A percentile compares a stretch with the other conserved stretches of the same genome.
Conservation (phyloP, 2,797 vertebrate genomes). For the Lateolabrax maculatus region DNA sequence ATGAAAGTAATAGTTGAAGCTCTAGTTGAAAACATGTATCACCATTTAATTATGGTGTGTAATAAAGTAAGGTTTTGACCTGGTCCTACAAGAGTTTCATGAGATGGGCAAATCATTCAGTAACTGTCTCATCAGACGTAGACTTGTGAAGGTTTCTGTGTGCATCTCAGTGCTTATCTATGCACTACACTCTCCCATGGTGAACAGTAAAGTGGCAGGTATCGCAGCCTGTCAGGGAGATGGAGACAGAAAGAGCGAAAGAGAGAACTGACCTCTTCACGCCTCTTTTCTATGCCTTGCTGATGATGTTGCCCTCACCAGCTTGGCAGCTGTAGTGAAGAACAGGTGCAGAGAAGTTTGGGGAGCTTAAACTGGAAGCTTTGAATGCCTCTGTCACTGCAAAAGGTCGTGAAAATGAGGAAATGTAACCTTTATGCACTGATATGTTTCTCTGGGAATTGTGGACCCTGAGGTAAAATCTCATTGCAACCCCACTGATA, state of each 20-base stretch:
- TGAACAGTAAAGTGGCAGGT: conserved; percentile 53
- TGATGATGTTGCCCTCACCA: conserved; percentile 29
- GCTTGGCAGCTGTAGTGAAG: conserved; percentile 34
- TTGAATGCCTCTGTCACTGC: conserved; percentile 21
- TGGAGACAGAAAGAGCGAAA: conserved; percentile 23
- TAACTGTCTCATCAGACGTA: conserved; percentile 12
- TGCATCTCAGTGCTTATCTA: conserved; percentile 49
- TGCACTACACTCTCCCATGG: conserved; percentile 23
- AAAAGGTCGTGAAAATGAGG: conserved; percentile 18
- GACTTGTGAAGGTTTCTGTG: conserved; percentile 23
- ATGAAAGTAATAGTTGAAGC: neutral
- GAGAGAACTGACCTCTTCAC: conserved; percentile 42
- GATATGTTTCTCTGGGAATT: conserved; percentile 4
- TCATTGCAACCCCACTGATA: neutral
- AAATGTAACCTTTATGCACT: conserved; percentile 6
- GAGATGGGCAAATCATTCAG: conserved; percentile 23
- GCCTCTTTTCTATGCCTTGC: conserved; percentile 29
- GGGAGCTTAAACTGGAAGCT: conserved; percentile 17
- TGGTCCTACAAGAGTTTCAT: conserved; percentile 10
- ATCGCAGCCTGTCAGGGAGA: conserved; percentile 40
- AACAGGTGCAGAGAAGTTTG: conserved; percentile 44
- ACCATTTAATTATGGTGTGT: neutral
- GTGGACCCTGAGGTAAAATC: neutral
- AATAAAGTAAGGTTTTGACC: conserved; percentile 20
- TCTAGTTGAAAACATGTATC: neutral